phyloP scores from a whole-genome alignment of 1,140 invertebrate genomes.

The Oncopodura yosiiana region DNA sequence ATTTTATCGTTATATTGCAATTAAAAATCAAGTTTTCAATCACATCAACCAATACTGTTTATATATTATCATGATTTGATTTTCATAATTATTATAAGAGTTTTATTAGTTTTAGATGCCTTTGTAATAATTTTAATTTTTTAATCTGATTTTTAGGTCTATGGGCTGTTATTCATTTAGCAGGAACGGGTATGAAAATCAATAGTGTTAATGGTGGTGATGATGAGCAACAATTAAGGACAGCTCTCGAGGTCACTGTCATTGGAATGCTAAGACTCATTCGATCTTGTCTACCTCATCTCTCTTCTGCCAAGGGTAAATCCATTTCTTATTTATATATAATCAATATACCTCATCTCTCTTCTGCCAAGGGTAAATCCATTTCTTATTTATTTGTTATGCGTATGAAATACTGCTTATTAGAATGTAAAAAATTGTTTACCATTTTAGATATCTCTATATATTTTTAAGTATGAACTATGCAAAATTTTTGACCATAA shows the following conservation, averaged over 20 bases:
- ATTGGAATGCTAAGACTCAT: conserved; percentile 62
- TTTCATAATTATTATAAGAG: no score
- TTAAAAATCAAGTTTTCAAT: background rate
- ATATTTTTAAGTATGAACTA: no score
- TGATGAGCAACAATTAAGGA: conserved; percentile 57
- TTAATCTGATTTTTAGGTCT: conserved; percentile 50
- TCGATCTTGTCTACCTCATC: conserved; percentile 59
- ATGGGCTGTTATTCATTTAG: conserved; percentile 71
- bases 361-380: conserved; percentile 45
- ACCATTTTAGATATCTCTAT: no score
- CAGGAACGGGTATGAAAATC: conserved; percentile 53
- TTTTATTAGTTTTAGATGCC: background rate
- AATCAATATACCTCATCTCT: conserved; percentile 22
- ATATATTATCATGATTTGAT: background rate
- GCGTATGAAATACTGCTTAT: background rate
- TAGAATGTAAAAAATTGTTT: no score
- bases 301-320: conserved; percentile 48
- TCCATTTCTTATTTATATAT: background rate
- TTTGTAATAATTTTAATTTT: conserved; percentile 6
- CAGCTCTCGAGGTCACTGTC: conserved; percentile 51
- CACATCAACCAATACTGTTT: background rate
- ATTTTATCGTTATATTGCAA: no score
- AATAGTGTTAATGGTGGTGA: conserved; percentile 41
- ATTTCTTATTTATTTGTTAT: background rate
- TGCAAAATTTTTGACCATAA: no score